Base-by-base conservation (phyloP, 1,140 invertebrate genomes). In the Calephelis nemesis region DNA sequence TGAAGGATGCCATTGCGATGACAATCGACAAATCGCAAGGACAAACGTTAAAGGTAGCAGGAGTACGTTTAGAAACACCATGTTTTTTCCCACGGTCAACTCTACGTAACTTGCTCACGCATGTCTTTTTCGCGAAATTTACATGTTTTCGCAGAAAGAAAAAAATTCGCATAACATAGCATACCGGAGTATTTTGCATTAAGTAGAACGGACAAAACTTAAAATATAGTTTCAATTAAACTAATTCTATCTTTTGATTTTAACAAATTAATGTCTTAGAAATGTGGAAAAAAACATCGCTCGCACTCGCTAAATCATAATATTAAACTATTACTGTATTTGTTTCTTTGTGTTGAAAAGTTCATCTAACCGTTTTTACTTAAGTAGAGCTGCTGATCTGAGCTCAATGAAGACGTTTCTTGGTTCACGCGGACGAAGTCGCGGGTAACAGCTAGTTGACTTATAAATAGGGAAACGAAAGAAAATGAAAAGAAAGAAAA, bases 111-210 rank as follows among this genome's bases (percentile, higher is more conserved):
- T 70, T 76, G 74, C 69, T 74, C 74, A 72, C 71, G 67, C 68
- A 73, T 72, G 65, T 74, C 72, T 47, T 73, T 70, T 71, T 67
- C 68, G 60, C 67, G 68, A 39, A 76, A 73, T 69, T 68, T 73
- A 62, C 69, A 76, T 70, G 70, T 75, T 70, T 71, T 69, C 68
- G 69, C 65, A 64, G 70, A 71, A 72, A 40, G 62, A 67, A 70
- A 74, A n/a, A n/a, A n/a, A n/a, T n/a, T 77, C 74, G 68, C 69
- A 69, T 69, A 73, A 77, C 71, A 58, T 72, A 72, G 72, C 71
- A 73, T 77, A 74, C 70, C 75, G 74, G 72, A 75, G 73, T 71
- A 75, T 77, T 70, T 71, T 75, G 63, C 73, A 77, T 70, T 74
- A 71, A 65, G 67, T 74, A 73, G 47, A 48, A 11, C 47, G 12